Conservation (phyloP, 2,113 vertebrate species). For the Xiphophorus maculatus region DNA sequence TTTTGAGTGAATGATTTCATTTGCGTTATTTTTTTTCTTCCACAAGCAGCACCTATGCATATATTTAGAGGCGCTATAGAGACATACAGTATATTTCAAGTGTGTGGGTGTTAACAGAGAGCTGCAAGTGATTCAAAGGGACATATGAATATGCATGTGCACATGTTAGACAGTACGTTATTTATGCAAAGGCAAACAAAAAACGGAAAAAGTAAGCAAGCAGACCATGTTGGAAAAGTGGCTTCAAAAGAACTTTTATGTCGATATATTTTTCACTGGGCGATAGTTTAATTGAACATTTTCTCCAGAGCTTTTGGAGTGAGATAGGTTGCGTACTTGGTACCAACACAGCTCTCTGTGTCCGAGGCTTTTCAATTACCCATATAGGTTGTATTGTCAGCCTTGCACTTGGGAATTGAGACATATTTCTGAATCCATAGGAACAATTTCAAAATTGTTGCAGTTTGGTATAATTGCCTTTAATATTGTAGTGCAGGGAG, state of each 20-base stretch:
- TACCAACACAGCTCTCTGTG: slow-evolving; percentile 66
- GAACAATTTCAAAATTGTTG: slow-evolving; percentile 60
- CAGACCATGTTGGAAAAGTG: slow-evolving; percentile 15
- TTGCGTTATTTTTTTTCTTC: neutral
- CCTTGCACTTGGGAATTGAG: slow-evolving; percentile 59
- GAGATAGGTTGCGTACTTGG: slow-evolving; percentile 40
- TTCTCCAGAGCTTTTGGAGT: slow-evolving; percentile 56
- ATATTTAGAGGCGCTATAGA: slow-evolving; percentile 27
- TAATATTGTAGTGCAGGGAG: slow-evolving; percentile 54
- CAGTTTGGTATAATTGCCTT: slow-evolving; percentile 67
- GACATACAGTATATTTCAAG: slow-evolving; percentile 12
- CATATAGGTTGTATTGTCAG: slow-evolving; percentile 69
- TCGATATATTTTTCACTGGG: slow-evolving; percentile 42
- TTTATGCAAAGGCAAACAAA: slow-evolving; percentile 22
- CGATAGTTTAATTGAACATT: slow-evolving; percentile 65
- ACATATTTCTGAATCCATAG: slow-evolving; percentile 65
- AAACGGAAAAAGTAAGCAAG: slow-evolving; percentile 3
- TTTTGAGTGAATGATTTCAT: neutral
- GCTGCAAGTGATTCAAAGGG: slow-evolving; percentile 43
- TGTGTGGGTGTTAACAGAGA: slow-evolving; percentile 40
- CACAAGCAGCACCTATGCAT: slow-evolving; percentile 6
- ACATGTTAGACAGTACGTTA: slow-evolving; percentile 34
- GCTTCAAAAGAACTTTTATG: slow-evolving; percentile 19
- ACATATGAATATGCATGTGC: slow-evolving; percentile 60
- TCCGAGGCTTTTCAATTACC: slow-evolving; percentile 75